Evolutionary conservation across 2,797 vertebrate genomes (phyloP).

Genomic region (Carcharodon carcharias): DNA sequence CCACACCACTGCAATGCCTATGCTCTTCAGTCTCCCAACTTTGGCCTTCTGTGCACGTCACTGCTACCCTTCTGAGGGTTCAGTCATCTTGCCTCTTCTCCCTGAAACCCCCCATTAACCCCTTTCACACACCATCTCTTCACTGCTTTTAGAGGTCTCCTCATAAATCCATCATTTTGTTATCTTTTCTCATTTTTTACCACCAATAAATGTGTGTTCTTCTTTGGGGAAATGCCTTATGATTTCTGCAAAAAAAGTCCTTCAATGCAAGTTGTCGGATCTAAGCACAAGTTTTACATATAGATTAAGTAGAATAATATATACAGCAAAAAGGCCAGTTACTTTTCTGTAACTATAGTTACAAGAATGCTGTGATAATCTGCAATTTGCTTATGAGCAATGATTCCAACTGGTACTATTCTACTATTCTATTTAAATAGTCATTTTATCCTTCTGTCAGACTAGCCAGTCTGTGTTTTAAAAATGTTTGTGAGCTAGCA

Average conservation of each 20-base stretch:
- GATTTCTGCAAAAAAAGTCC: neutral
- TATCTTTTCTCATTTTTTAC: neutral
- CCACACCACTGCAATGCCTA: neutral
- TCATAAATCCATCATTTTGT: neutral
- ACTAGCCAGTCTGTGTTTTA: neutral
- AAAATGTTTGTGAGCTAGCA: neutral
- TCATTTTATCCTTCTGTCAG: neutral
- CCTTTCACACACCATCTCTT: neutral
- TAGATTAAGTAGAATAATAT: no score
- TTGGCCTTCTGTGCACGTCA: neutral
- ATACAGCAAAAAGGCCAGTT: neutral
- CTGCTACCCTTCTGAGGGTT: neutral
- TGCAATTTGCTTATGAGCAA: neutral
- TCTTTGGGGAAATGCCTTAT: neutral
- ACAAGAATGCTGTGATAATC: neutral
- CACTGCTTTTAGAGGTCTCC: neutral
- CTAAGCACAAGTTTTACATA: neutral
- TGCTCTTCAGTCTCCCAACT: neutral
- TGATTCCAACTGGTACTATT: neutral
- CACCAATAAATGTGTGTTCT: neutral
- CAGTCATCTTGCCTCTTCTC: neutral
- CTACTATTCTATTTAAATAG: conserved; percentile 5
- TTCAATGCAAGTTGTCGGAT: neutral
- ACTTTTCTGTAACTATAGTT: neutral
- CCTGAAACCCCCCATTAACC: neutral